Percentiles rank a stretch among this genome's conserved stretches.
These are phyloP conservation scores for Leucozona laternaria DNA, from an alignment of 2,888 invertebrate genomes.

Conservation along the genomic window DNA sequence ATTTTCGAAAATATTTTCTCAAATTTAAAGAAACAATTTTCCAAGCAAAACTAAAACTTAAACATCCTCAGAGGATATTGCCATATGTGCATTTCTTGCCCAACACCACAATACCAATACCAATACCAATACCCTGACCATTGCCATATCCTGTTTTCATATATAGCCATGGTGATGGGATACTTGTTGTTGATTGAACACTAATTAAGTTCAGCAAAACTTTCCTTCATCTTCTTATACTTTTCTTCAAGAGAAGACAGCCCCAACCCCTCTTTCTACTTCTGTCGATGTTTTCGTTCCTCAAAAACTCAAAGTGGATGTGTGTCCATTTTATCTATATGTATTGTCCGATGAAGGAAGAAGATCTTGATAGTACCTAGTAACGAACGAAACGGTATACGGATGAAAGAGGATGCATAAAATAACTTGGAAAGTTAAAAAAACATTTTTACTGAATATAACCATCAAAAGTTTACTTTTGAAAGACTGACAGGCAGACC, in stretches of 20 bases:
- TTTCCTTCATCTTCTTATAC: constrained; percentile 59
- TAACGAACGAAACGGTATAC: constrained; percentile 39
- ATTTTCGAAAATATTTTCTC: constrained; percentile 59
- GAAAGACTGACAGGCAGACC: constrained; percentile 68
- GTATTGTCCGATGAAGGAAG: constrained; percentile 49
- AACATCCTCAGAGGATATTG: constrained; percentile 63
- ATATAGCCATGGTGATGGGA: constrained; percentile 70
- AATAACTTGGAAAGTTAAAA: constrained; percentile 72
- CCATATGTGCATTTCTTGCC: constrained; percentile 56
- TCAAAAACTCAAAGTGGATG: constrained; percentile 50
- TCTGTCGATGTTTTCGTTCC: constrained; percentile 30
- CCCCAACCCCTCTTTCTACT: neutral
- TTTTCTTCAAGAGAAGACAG: constrained; percentile 30
- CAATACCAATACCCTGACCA: constrained; percentile 53
- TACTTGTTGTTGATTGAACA: constrained; percentile 83
- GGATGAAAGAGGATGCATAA: constrained; percentile 63
- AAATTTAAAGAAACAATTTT: constrained; percentile 66
- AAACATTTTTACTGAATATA: constrained; percentile 68
- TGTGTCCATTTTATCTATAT: constrained; percentile 65
- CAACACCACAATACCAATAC: constrained; percentile 59
- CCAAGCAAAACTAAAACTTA: constrained; percentile 55
- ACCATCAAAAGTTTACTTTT: constrained; percentile 71
- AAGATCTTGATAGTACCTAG: constrained; percentile 51
- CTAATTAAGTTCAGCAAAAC: constrained; percentile 81
- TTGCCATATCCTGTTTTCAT: constrained; percentile 48